A percentile compares a stretch with the other conserved stretches of the same genome.
Conservation (phyloP, 1,140 invertebrate genomes). For the Aradophagus sp. region DNA sequence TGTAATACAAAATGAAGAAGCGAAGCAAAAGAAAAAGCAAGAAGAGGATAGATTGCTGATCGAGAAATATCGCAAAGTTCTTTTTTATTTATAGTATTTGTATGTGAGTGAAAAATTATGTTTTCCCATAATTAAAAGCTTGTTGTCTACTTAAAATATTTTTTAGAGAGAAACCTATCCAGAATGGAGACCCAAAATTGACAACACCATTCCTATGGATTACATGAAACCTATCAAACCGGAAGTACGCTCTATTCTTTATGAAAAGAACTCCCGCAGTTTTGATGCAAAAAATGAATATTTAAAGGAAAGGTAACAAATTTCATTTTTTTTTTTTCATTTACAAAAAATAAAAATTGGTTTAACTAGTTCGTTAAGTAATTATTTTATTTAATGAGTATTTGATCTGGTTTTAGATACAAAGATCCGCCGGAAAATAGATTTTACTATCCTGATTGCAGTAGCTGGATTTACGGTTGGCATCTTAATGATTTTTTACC, state of each 20-base stretch:
- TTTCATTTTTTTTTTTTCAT: background rate
- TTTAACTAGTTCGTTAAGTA: background rate
- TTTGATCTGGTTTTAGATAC: conserved; percentile 14
- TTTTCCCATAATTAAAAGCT: too few species aligned
- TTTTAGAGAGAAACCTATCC: conserved; percentile 20
- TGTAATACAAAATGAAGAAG: conserved; percentile 17
- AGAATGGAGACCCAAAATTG: conserved; percentile 27
- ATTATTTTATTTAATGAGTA: too few species aligned
- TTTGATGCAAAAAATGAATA: conserved; percentile 38
- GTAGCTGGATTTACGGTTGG: conserved; percentile 68
- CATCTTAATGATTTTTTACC: conserved; percentile 60
- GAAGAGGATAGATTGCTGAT: conserved; percentile 10
- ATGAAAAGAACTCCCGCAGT: conserved; percentile 25
- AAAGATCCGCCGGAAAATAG: conserved; percentile 63
- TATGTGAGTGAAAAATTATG: too few species aligned
- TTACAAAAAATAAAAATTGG: background rate
- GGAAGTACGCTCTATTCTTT: conserved; percentile 17
- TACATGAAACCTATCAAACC: conserved; percentile 28
- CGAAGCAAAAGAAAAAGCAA: background rate
- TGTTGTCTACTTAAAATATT: too few species aligned
- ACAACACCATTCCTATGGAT: conserved; percentile 13
- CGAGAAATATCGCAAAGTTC: conserved; percentile 11
- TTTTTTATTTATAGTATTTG: background rate
- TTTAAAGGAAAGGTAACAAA: conserved; percentile 26
- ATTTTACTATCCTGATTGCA: conserved; percentile 64